A percentile compares a stretch with the other conserved stretches of the same genome.
Evolutionary conservation across 2,797 vertebrate genomes (phyloP).

Genomic region (Pteronotus mesoamericanus): DNA sequence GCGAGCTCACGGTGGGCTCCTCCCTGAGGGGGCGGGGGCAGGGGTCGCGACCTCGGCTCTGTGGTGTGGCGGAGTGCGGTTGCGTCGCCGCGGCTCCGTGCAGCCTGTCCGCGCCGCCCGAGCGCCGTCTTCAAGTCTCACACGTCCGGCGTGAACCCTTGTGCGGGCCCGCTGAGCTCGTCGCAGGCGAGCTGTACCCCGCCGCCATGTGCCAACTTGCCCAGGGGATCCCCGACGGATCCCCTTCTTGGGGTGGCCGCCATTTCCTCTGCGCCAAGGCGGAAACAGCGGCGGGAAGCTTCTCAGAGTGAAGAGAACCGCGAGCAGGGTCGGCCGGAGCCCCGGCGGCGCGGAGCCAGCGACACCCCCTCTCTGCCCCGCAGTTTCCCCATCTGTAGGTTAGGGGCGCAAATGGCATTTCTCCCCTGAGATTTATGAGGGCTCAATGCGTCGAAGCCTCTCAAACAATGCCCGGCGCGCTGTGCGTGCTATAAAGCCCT

Average conservation of each 20-base stretch:
- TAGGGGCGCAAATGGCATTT: background rate
- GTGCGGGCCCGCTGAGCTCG: too few relatives aligned
- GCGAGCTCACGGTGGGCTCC: background rate
- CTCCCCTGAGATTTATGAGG: background rate
- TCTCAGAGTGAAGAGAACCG: accelerated
- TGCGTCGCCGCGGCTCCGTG: background rate
- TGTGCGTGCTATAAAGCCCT: accelerated
- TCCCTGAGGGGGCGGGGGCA: accelerated
- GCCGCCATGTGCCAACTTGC: accelerated
- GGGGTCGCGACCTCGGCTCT: background rate
- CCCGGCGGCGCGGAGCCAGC: background rate
- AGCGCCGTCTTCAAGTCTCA: background rate
- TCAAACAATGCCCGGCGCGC: accelerated
- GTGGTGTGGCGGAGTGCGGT: background rate
- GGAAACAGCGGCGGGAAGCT: accelerated
- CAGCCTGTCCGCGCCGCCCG: accelerated
- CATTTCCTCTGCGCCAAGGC: too few relatives aligned
- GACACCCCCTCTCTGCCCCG: background rate
- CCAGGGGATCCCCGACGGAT: accelerated
- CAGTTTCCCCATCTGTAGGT: background rate
- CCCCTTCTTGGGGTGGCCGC: background rate
- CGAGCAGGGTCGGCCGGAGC: background rate
- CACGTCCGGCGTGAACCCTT: background rate
- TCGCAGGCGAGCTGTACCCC: background rate
- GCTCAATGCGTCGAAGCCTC: too few relatives aligned